Evolutionary conservation across 2,113 vertebrate genomes (phyloP), one percentile per base, ranked within the genome.

Genomic region (Pollachius pollachius): DNA sequence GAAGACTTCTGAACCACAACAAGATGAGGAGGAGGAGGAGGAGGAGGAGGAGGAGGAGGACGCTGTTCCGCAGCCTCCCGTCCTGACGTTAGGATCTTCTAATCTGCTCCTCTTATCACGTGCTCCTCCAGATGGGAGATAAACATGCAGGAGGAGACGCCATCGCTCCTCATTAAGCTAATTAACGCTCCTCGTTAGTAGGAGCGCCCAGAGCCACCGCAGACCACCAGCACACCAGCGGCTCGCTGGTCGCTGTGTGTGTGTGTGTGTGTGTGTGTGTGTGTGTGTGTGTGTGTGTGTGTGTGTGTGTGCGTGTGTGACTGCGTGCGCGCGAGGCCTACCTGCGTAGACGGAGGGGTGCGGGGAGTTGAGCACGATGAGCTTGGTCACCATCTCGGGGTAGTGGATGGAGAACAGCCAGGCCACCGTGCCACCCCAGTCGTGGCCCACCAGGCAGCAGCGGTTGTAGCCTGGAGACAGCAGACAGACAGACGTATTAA

Each of bases 351-450:
- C 95, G 59, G 94, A 95, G 17, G 97, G 97, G 84, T 99, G 97
- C 67, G 97, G 97, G 79, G 95, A 98, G 89, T 98, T 99, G 17
- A 99, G 87, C 80, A 98, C 94, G 58, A 99, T 94, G 75, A 99
- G 94, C 76, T 97, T 99, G 3, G 93, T 94, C 81, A 99, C 95
- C 96, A 96, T 95, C 90, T 99, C 97, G 12, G 97, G 97, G 80
- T 97, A 97, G 84, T 97, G 95, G 73, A 98, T 95, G 60, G 97
- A 95, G 71, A 95, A 94, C 60, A 98, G 90, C 97, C 97, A 99
- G 21, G 97, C 96, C 2, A 99, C 90, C 87, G 95, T 95, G 80
- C 97, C 97, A 15, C 97, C 97, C 97, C 96, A 98, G 91, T 97
- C 97, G 3, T 99, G 97, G 71, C 97, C 97, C 79, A 98, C 93